Percentiles rank a stretch among this genome's conserved stretches.
These are phyloP conservation scores for Ctenoplectra terminalis DNA, from an alignment of 1,140 invertebrate species.

Conservation along the genomic window DNA sequence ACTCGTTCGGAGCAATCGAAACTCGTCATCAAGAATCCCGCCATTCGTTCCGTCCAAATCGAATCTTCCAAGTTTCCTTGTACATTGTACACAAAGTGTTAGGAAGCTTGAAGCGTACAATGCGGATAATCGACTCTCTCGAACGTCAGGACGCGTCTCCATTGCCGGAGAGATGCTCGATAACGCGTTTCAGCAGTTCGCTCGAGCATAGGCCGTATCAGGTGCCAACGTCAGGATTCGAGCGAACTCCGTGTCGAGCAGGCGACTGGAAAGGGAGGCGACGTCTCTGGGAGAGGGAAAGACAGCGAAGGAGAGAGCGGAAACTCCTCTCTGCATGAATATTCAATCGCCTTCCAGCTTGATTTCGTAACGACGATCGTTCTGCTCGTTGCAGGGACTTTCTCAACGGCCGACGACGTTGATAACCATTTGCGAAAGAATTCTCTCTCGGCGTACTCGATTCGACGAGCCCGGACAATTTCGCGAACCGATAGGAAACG, in stretches of 20 bases:
- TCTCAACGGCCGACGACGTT: slow-evolving; percentile 49
- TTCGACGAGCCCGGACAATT: neutral
- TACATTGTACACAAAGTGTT: slow-evolving; percentile 8
- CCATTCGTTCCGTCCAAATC: neutral
- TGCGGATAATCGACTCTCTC: slow-evolving; percentile 15
- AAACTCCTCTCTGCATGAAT: slow-evolving; percentile 64
- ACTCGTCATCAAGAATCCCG: neutral
- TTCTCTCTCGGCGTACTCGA: neutral
- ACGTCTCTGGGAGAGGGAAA: neutral
- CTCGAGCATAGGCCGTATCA: slow-evolving; percentile 42
- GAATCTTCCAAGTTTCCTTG: neutral
- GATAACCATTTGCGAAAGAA: slow-evolving; percentile 60
- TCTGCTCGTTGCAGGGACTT: slow-evolving; percentile 53
- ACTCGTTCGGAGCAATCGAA: no score
- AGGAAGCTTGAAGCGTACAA: neutral
- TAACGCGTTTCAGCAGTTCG: slow-evolving; percentile 44
- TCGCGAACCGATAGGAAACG: slow-evolving; percentile 13
- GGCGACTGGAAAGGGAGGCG: slow-evolving; percentile 26
- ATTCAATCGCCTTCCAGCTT: slow-evolving; percentile 64
- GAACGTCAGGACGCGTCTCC: slow-evolving; percentile 25
- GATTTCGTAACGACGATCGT: slow-evolving; percentile 58
- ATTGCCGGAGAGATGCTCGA: slow-evolving; percentile 43
- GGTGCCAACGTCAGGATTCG: slow-evolving; percentile 58
- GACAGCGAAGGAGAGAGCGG: slow-evolving; percentile 25
- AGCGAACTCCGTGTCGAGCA: slow-evolving; percentile 32